Evolutionary conservation across 2,888 invertebrate species (phyloP).

Genomic region (Didymodactylos carnosus): DNA sequence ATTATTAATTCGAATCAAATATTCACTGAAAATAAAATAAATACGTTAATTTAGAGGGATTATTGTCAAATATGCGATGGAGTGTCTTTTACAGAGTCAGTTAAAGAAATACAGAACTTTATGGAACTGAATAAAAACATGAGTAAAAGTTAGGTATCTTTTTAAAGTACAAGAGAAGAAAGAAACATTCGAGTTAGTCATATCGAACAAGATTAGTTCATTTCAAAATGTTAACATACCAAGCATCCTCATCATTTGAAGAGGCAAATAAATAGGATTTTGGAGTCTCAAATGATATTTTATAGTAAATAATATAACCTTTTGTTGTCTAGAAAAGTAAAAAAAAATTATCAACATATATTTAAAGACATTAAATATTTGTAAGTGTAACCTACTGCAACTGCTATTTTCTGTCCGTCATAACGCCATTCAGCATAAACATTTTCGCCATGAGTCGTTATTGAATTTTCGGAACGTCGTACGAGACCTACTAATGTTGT

Average conservation of each 20-base stretch:
- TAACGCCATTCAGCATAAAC: conserved; percentile 75
- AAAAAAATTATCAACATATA: no score
- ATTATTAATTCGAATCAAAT: not conserved
- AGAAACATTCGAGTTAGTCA: not conserved
- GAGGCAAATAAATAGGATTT: not conserved
- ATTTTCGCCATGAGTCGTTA: conserved; percentile 59
- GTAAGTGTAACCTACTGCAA: conserved; percentile 56
- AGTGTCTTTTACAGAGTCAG: no score
- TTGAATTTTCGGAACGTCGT: conserved; percentile 52
- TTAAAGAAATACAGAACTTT: no score
- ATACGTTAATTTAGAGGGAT: no score
- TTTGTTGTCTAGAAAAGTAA: conserved; percentile 57
- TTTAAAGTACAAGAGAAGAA: no score
- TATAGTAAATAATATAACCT: conserved; percentile 65
- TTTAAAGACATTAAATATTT: no score
- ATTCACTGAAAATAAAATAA: no score
- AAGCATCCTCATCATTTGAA: not conserved
- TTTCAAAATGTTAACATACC: no score
- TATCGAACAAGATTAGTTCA: no score
- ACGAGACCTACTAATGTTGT: not conserved
- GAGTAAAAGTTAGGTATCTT: no score
- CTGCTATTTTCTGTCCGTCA: conserved; percentile 70
- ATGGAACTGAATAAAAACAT: no score
- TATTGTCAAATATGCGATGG: no score
- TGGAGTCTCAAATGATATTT: conserved; percentile 47